phyloP scores from a whole-genome alignment of 2,888 invertebrate species.

The Panzeria rudis region DNA sequence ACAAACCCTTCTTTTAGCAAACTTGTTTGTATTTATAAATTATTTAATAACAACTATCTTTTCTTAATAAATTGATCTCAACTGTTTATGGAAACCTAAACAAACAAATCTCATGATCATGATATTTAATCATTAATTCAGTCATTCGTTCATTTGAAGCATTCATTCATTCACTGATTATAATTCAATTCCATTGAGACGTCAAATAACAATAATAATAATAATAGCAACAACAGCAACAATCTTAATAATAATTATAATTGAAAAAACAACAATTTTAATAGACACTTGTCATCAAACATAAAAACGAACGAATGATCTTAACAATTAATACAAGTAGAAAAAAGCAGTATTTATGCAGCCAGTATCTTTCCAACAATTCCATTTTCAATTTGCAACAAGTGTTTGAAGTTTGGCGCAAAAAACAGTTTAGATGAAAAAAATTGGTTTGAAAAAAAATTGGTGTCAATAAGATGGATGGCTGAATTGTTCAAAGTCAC shows the following conservation, averaged over 20 bases:
- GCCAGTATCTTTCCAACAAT: constrained; percentile 23
- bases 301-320: constrained; percentile 9
- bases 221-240: constrained; percentile 31
- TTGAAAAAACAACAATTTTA: constrained; percentile 55
- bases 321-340: constrained; percentile 28
- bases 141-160: constrained; percentile 38
- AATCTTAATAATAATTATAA: constrained; percentile 41
- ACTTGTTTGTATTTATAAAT: constrained; percentile 1
- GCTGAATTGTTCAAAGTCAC: constrained; percentile 76
- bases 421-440: constrained; percentile 23
- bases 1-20: background rate
- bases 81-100: constrained; percentile 7
- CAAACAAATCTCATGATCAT: constrained; percentile 54
- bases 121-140: constrained; percentile 51
- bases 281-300: constrained; percentile 67
- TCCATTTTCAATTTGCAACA: constrained; percentile 50
- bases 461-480: constrained; percentile 82
- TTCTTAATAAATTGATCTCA: constrained; percentile 11
- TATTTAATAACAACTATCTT: constrained; percentile 6
- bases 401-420: constrained; percentile 72
- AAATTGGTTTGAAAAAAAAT: constrained; percentile 69
- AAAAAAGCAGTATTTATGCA: background rate
- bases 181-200: constrained; percentile 70
- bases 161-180: constrained; percentile 45
- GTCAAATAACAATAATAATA: constrained; percentile 63